These are phyloP conservation scores for Cochlearius cochlearius DNA, from an alignment of 2,113 vertebrate species.

Conservation along the genomic window DNA sequence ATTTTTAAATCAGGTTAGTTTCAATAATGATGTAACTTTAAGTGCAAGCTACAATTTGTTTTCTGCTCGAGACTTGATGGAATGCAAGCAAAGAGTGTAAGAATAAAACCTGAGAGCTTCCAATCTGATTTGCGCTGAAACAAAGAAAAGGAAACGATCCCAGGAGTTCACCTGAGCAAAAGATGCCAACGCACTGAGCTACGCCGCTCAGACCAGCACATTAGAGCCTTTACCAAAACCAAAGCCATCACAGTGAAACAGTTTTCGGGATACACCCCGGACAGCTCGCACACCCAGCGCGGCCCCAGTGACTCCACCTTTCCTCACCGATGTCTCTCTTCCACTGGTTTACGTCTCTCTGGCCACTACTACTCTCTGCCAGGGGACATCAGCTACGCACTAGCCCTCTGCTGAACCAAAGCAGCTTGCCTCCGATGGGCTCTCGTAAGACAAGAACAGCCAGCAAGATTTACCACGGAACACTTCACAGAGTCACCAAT, in stretches of 20 bases:
- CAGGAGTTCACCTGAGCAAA: background rate
- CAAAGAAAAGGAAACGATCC: background rate
- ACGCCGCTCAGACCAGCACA: accelerated
- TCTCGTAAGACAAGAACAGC: background rate
- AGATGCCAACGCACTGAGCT: background rate
- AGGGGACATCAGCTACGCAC: background rate
- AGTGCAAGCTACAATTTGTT: background rate
- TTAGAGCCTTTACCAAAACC: background rate
- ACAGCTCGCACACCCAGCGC: accelerated
- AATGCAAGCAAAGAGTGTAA: background rate
- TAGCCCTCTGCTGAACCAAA: background rate
- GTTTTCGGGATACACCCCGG: background rate
- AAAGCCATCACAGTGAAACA: background rate
- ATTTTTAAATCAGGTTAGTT: background rate
- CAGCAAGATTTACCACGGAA: background rate
- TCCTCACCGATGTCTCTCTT: background rate
- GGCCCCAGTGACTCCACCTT: background rate
- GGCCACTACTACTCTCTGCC: background rate
- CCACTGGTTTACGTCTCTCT: background rate
- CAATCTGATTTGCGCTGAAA: background rate
- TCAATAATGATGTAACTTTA: background rate
- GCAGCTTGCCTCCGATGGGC: background rate
- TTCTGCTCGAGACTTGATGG: background rate
- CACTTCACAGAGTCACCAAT: background rate
- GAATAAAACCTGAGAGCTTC: background rate